Evolutionary conservation across 2,797 vertebrate genomes (phyloP).

Genomic region (Podarcis lilfordi): DNA sequence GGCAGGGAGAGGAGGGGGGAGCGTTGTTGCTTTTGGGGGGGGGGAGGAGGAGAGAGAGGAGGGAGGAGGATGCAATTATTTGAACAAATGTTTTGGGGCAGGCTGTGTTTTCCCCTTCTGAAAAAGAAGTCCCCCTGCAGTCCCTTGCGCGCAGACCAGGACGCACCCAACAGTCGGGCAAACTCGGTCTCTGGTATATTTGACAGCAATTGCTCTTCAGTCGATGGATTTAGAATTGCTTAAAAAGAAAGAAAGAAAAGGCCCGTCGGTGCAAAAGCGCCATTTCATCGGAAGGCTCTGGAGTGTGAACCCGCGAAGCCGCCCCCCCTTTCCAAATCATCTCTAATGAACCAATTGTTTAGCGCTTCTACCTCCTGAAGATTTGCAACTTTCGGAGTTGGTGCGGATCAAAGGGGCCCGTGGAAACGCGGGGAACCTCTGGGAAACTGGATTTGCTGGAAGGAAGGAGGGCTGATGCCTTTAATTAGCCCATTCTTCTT

Average conservation of each 20-base stretch:
- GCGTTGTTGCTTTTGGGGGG: slow-evolving; percentile 48
- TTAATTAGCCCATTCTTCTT: slow-evolving; percentile 80
- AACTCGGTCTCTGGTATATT: slow-evolving; percentile 33
- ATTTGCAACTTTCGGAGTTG: slow-evolving; percentile 74
- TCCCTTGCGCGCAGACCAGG: neutral
- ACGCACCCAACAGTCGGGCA: neutral
- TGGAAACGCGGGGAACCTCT: slow-evolving; percentile 63
- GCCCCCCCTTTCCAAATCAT: slow-evolving; percentile 58
- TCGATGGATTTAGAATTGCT: slow-evolving; percentile 65
- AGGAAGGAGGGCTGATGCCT: slow-evolving; percentile 78
- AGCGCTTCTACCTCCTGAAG: slow-evolving; percentile 67
- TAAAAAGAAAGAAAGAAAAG: neutral
- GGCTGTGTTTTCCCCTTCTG: slow-evolving; percentile 42
- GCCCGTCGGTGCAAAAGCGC: slow-evolving; percentile 47
- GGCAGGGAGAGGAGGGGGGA: slow-evolving; percentile 32
- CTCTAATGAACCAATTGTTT: slow-evolving; percentile 76
- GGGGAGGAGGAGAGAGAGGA: neutral
- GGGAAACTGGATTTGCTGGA: slow-evolving; percentile 77
- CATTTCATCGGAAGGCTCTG: slow-evolving; percentile 52
- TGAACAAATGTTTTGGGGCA: slow-evolving; percentile 53
- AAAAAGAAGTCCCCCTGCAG: slow-evolving; percentile 28
- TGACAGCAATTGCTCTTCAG: slow-evolving; percentile 50
- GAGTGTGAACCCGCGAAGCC: slow-evolving; percentile 58
- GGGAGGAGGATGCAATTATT: slow-evolving; percentile 62
- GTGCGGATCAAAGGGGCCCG: slow-evolving; percentile 74